phyloP scores from a whole-genome alignment of 2,113 vertebrate genomes.

The Sylvietta virens region DNA sequence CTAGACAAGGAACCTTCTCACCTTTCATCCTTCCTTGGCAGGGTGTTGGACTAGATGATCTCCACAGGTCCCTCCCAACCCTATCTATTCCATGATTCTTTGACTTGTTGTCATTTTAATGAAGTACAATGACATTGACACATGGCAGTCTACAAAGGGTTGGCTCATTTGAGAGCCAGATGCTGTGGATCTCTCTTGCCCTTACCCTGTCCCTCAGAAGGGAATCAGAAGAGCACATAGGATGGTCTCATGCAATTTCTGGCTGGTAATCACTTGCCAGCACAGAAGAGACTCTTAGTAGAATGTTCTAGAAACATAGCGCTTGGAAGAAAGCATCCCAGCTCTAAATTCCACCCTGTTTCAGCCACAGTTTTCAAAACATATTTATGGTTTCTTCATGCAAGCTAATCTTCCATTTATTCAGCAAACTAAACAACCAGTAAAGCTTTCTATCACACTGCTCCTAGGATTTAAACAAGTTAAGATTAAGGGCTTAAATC shows the following conservation, averaged over 20 bases:
- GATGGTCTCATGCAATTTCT: background rate
- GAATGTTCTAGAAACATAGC: background rate
- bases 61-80: background rate
- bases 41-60: background rate
- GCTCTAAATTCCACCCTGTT: background rate
- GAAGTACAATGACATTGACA: background rate
- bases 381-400: background rate
- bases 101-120: background rate
- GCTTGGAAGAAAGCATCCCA: background rate
- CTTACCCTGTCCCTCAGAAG: background rate
- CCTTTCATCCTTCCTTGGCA: background rate
- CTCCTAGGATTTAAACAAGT: slow-evolving; percentile 47
- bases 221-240: background rate
- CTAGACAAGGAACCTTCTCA: background rate
- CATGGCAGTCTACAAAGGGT: background rate
- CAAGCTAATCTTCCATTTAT: slow-evolving; percentile 30
- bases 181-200: background rate
- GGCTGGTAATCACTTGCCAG: background rate
- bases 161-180: background rate
- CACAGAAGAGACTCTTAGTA: background rate
- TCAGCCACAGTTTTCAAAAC: background rate
- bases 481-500: slow-evolving; percentile 51
- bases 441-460: background rate
- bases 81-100: background rate
- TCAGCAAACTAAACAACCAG: background rate